Percentiles rank a stretch among this genome's conserved stretches.
These are phyloP conservation scores for Spinus olivaceus DNA, from an alignment of 2,797 vertebrate genomes.

Conservation along the genomic window DNA sequence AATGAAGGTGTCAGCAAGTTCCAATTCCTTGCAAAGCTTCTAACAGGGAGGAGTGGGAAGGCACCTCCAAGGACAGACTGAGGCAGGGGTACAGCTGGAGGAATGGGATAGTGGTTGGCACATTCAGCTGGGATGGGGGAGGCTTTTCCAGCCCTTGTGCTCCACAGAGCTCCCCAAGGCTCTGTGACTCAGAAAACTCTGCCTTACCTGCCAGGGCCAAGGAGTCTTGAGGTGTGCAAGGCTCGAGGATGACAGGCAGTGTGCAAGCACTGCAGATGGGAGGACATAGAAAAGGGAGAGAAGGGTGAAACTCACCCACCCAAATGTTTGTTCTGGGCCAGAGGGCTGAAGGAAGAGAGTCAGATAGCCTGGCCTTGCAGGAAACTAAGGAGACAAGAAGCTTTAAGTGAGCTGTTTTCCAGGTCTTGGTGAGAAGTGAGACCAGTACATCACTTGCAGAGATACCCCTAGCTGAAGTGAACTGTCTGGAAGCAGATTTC, in stretches of 20 bases:
- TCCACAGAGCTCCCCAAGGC: background rate
- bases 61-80: background rate
- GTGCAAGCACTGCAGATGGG: background rate
- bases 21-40: background rate
- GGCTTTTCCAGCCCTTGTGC: background rate
- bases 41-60: background rate
- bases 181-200: background rate
- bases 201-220: background rate
- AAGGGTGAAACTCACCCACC: background rate
- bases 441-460: background rate
- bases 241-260: background rate
- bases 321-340: background rate
- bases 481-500: constrained; percentile 5
- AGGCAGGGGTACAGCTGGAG: background rate
- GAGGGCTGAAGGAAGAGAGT: background rate
- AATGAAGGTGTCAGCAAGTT: background rate
- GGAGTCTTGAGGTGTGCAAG: background rate
- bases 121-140: background rate
- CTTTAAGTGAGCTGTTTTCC: background rate
- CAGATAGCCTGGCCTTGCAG: background rate
- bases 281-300: background rate
- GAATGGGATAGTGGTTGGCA: background rate
- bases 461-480: background rate
- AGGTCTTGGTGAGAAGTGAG: background rate
- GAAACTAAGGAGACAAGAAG: background rate